Conservation (phyloP, 2,888 invertebrate species). For the Dasysyrphus albostriatus region DNA sequence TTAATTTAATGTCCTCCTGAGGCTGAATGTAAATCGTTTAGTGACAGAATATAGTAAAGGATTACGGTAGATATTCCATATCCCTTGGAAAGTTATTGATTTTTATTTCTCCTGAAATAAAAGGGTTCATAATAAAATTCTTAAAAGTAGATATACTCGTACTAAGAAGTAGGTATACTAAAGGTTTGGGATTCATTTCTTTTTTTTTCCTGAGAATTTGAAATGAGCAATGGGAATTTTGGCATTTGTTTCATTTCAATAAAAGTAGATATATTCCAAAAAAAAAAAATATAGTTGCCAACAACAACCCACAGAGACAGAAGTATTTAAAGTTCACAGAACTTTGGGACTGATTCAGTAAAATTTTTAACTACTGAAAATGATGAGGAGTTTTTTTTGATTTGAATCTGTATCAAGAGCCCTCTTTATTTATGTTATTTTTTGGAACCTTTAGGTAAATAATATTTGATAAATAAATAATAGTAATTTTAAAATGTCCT, state of each 20-base stretch:
- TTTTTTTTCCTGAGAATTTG: not conserved
- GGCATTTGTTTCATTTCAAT: not conserved
- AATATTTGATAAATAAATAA: too few relatives aligned
- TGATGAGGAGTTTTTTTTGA: too few relatives aligned
- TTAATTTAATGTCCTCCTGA: not conserved
- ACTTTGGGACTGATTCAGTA: not conserved
- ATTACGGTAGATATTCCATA: not conserved
- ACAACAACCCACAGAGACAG: not conserved
- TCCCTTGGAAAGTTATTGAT: not conserved
- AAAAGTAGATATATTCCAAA: not conserved
- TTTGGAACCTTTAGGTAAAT: too few relatives aligned
- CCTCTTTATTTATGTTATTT: too few relatives aligned
- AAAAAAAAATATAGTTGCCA: not conserved
- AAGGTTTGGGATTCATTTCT: not conserved
- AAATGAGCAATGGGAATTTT: constrained; percentile 1
- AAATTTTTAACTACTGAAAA: too few relatives aligned
- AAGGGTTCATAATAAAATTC: not conserved
- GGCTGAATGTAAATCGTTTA: not conserved
- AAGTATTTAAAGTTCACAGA: not conserved
- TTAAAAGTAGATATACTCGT: not conserved
- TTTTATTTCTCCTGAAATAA: not conserved
- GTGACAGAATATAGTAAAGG: not conserved
- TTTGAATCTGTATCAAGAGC: too few relatives aligned
- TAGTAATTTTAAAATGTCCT: too few relatives aligned
- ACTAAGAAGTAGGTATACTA: not conserved